Evolutionary conservation across 2,888 invertebrate species (phyloP).

Genomic region (Hyalella azteca): DNA sequence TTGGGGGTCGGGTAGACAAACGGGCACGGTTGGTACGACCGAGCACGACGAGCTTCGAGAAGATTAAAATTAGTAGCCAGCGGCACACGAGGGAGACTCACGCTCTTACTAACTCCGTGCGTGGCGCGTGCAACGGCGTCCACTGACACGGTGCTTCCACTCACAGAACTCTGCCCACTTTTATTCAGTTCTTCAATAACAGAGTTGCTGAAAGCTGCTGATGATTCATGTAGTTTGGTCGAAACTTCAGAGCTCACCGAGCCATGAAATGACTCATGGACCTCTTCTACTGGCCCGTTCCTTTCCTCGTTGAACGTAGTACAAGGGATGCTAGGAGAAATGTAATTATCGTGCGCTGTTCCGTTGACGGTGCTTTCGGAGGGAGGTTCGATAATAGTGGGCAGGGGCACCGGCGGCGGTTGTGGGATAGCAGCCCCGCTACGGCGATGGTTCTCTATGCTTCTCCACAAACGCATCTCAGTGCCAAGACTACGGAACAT

Average conservation of each 20-base stretch:
- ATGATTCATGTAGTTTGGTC: neutral
- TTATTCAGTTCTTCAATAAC: conserved; percentile 10
- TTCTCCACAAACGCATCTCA: conserved; percentile 84
- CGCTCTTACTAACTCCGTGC: neutral
- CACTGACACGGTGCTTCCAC: neutral
- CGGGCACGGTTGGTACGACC: conserved; percentile 2
- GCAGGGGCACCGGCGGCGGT: neutral
- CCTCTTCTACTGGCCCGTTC: conserved; percentile 2
- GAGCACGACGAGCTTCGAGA: neutral
- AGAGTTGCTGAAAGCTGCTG: neutral
- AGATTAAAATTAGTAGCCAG: neutral
- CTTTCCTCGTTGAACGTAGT: neutral
- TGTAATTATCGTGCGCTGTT: neutral
- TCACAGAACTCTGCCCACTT: neutral
- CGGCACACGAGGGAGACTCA: conserved; percentile 3
- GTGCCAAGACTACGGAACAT: conserved; percentile 72
- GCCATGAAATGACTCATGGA: neutral
- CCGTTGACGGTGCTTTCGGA: neutral
- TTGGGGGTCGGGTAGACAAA: neutral
- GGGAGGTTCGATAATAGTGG: neutral
- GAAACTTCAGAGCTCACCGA: neutral
- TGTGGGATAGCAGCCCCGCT: neutral
- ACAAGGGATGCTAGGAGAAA: neutral
- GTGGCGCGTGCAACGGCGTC: neutral
- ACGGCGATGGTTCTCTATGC: conserved; percentile 69